Evolutionary conservation across 2,888 invertebrate species (phyloP), one percentile per base, ranked within the genome.

Genomic region (Tillus elongatus): DNA sequence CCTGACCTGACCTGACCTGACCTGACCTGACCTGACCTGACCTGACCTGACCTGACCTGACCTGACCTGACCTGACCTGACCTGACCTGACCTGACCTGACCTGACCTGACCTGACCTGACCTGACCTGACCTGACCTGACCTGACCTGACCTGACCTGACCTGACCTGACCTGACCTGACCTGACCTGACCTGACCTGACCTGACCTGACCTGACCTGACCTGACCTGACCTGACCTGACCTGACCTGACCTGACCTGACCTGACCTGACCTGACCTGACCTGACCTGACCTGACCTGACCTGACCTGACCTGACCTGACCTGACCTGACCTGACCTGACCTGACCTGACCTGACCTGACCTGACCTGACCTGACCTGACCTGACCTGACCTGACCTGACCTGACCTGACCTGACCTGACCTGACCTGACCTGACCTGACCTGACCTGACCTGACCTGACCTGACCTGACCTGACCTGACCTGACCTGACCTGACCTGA

Each of bases 1-100:
- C 24, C 24, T 24, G 24, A 24, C 24, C 24, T 24, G 24, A 24
- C 24, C 24, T 24, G 24, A 24, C 24, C 24, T 24, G 24, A 24
- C 24, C 24, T 24, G 24, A 24, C 24, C 24, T 24, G 24, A 24
- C 24, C 24, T 24, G 24, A 24, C 24, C 24, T 24, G 24, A 24
- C 24, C 24, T 24, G 24, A 24, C 24, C 24, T 24, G 24, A 24
- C 24, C 24, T 24, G 24, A 24, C 24, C 24, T 24, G 24, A 24
- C 24, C 24, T 24, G 24, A 24, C 24, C 24, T 24, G 24, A 24
- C 24, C 24, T 24, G 24, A 24, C 24, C 24, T 24, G 24, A 24
- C 24, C 24, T 24, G 24, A 24, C 24, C 24, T 24, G 24, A 24
- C 24, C 24, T 24, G 24, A 24, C 24, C 24, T 24, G 24, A 24